Evolutionary conservation across 2,797 vertebrate genomes (phyloP), one percentile per base, ranked within the genome.

Genomic region (Oryzias dopingdopingensis): DNA sequence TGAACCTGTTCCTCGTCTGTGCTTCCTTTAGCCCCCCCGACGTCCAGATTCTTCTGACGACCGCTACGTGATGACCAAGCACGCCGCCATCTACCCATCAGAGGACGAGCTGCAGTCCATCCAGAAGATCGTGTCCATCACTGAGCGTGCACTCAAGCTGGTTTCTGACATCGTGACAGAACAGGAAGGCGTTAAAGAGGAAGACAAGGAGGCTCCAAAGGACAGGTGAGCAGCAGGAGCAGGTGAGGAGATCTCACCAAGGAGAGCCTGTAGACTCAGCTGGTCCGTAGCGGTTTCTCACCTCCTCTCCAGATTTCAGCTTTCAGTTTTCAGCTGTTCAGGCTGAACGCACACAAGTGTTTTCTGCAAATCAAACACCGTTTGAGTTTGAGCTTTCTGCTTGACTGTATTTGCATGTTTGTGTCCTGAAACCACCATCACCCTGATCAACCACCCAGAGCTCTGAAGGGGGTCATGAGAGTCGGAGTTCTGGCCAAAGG

Each of bases 61-160:
- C 75, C 95, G 96, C 43, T 98, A 99, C 0, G 96, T 99, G 47
- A 99, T 99, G 97, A 96, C 96, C 67, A 98, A 98, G 52, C 97
- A 99, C 32, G 95, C 96, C 0, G 92, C 95, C 56, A 98, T 99
- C 86, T 99, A 99, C 84, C 97, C 97, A 24, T 98, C 95, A 4
- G 97, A 98, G 65, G 96, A 98, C 1, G 96, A 99, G 71, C 93
- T 99, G 23, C 96, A 97, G 63, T 95, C 96, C 40, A 97, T 99
- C 55, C 97, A 99, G 86, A 98, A 99, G 86, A 99, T 99, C 1
- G 96, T 99, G 60, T 99, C 97, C 5, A 95, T 98, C 78, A 98
- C 96, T 4, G 97, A 99, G 51, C 94, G 97, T 49, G 96, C 96
- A 43, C 93, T 99, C 72, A 98, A 98, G 72, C 93, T 98, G 56